Evolutionary conservation across 2,888 invertebrate genomes (phyloP).

Genomic region (Didymodactylos carnosus): DNA sequence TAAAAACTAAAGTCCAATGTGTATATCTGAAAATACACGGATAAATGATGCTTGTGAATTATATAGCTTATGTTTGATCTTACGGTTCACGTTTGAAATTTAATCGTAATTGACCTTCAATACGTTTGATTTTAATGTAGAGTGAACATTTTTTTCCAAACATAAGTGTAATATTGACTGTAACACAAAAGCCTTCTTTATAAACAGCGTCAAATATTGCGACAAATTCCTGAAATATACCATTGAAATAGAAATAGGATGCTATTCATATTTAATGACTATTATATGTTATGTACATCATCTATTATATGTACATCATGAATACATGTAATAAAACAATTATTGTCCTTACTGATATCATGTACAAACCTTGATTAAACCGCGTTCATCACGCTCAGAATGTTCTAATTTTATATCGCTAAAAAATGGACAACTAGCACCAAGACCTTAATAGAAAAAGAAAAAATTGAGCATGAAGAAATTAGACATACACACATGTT

Average conservation of each 20-base stretch:
- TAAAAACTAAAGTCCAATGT: too few relatives aligned
- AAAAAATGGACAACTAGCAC: background rate
- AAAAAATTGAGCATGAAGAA: too few relatives aligned
- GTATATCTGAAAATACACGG: too few relatives aligned
- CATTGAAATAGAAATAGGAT: too few relatives aligned
- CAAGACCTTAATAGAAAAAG: too few relatives aligned
- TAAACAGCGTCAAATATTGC: constrained; percentile 66
- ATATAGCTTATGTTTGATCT: constrained; percentile 63
- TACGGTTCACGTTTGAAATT: constrained; percentile 72
- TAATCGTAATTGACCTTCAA: constrained; percentile 62
- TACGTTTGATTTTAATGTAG: constrained; percentile 62
- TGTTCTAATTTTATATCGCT: background rate
- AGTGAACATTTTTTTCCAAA: constrained; percentile 72
- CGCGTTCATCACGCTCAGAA: background rate
- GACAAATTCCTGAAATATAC: constrained; percentile 35
- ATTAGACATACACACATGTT: too few relatives aligned
- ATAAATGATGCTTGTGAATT: too few relatives aligned
- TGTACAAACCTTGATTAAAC: background rate
- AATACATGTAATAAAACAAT: too few relatives aligned
- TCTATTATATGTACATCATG: too few relatives aligned
- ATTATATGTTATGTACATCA: background rate
- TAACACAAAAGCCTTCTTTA: constrained; percentile 71
- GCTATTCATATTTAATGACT: too few relatives aligned
- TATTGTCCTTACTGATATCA: too few relatives aligned
- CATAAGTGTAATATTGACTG: constrained; percentile 74